Conservation (phyloP, 2,888 invertebrate genomes). For the Drosophila setosimentum region DNA sequence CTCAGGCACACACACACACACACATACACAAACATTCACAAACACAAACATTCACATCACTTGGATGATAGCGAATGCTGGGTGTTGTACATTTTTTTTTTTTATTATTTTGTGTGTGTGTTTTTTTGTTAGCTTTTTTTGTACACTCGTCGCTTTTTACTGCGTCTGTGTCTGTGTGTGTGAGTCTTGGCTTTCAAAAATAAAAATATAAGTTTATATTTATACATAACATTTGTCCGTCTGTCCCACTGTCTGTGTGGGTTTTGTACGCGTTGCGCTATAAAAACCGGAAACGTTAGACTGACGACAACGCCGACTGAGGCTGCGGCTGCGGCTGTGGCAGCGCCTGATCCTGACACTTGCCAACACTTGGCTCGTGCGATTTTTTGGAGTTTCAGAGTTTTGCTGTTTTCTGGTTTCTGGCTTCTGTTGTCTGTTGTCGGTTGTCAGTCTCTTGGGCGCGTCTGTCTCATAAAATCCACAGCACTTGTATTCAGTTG, state of each 20-base stretch:
- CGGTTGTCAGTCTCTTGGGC: slow-evolving; percentile 56
- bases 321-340: slow-evolving; percentile 6
- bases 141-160: slow-evolving; percentile 56
- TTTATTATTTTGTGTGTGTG: slow-evolving; percentile 2
- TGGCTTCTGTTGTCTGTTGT: slow-evolving; percentile 30
- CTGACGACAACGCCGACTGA: slow-evolving; percentile 48
- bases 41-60: slow-evolving; percentile 32
- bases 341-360: slow-evolving; percentile 78
- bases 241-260: slow-evolving; percentile 40
- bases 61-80: slow-evolving; percentile 66
- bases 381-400: slow-evolving; percentile 59
- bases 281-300: slow-evolving; percentile 79
- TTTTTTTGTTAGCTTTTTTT: slow-evolving; percentile 37
- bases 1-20: slow-evolving; percentile 34
- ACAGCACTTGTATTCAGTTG: slow-evolving; percentile 60
- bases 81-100: slow-evolving; percentile 50
- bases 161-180: slow-evolving; percentile 36
- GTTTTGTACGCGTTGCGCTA: slow-evolving; percentile 49
- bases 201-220: slow-evolving; percentile 81
- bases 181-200: slow-evolving; percentile 66
- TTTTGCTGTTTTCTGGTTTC: slow-evolving; percentile 53
- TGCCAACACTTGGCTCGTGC: slow-evolving; percentile 78
- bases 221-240: slow-evolving; percentile 78
- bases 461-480: slow-evolving; percentile 67
- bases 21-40: slow-evolving; percentile 20